These are phyloP conservation scores for Acrocyrtus sp. DNA, from an alignment of 2,888 invertebrate genomes.

Conservation along the genomic window DNA sequence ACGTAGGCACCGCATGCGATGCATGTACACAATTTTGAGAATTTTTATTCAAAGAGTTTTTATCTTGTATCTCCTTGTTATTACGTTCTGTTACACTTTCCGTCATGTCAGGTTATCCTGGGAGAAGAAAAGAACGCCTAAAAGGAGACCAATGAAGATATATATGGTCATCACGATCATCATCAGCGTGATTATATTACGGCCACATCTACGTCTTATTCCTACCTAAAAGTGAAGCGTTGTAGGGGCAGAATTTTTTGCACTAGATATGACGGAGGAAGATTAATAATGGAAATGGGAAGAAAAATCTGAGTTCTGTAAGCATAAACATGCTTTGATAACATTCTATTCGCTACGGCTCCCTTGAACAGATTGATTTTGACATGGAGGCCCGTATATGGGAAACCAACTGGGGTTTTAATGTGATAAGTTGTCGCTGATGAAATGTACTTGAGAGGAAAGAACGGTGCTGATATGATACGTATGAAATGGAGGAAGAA, in stretches of 20 bases:
- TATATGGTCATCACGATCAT: slow-evolving; percentile 1
- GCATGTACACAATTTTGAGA: too few species aligned
- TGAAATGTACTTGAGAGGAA: neutral
- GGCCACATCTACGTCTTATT: neutral
- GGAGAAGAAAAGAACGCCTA: slow-evolving; percentile 1
- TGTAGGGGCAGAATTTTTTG: too few species aligned
- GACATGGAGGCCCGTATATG: slow-evolving; percentile 56
- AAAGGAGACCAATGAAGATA: neutral
- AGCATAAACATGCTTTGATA: too few species aligned
- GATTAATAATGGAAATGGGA: slow-evolving; percentile 19
- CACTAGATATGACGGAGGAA: slow-evolving; percentile 12
- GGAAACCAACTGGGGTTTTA: slow-evolving; percentile 30
- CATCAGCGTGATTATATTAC: neutral
- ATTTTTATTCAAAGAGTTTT: too few species aligned
- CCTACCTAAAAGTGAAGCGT: too few species aligned
- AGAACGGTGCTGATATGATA: too few species aligned
- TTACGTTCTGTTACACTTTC: slow-evolving; percentile 28
- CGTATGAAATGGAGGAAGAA: neutral
- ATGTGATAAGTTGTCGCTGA: slow-evolving; percentile 6
- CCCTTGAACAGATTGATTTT: slow-evolving; percentile 56
- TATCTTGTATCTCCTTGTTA: too few species aligned
- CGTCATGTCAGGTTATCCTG: neutral
- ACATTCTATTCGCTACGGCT: slow-evolving; percentile 37
- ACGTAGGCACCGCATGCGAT: too few species aligned
- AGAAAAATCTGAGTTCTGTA: too few species aligned